Percentiles rank a stretch among this genome's conserved stretches.
These are phyloP conservation scores for Rhagophthalmus giganteus DNA, from an alignment of 2,888 invertebrate genomes.

Conservation along the genomic window DNA sequence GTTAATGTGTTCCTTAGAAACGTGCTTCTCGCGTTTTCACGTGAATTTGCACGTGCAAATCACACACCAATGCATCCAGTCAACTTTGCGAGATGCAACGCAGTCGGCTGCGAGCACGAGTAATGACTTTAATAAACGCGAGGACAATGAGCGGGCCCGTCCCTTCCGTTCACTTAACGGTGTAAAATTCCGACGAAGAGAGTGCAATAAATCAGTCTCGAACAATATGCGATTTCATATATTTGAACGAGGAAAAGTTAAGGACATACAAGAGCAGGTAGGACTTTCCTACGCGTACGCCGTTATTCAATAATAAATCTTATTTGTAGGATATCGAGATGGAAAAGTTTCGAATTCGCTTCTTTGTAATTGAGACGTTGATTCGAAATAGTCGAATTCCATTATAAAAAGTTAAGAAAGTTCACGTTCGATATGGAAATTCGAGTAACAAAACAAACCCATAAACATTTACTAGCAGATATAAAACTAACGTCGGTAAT, in stretches of 20 bases:
- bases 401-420: background rate
- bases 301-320: slow-evolving; percentile 19
- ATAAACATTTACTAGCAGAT: too few relatives aligned
- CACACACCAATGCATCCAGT: background rate
- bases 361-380: slow-evolving; percentile 16
- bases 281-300: slow-evolving; percentile 15
- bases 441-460: background rate
- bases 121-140: slow-evolving; percentile 34
- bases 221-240: too few relatives aligned
- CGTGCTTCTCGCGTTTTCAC: too few relatives aligned
- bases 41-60: slow-evolving; percentile 19
- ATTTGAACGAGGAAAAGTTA: too few relatives aligned
- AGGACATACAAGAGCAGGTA: slow-evolving; percentile 13
- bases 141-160: slow-evolving; percentile 32
- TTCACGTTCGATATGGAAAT: background rate
- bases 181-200: slow-evolving; percentile 7
- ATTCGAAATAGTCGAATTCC: slow-evolving; percentile 1
- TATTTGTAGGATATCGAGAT: slow-evolving; percentile 15
- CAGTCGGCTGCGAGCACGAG: slow-evolving; percentile 23
- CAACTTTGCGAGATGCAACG: too few relatives aligned
- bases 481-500: too few relatives aligned
- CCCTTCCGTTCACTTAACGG: slow-evolving; percentile 23
- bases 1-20: background rate
- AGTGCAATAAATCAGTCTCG: too few relatives aligned
- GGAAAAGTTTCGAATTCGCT: slow-evolving; percentile 17